Base-by-base conservation (phyloP, 1,140 invertebrate genomes). In the Euborellia annulipes region DNA sequence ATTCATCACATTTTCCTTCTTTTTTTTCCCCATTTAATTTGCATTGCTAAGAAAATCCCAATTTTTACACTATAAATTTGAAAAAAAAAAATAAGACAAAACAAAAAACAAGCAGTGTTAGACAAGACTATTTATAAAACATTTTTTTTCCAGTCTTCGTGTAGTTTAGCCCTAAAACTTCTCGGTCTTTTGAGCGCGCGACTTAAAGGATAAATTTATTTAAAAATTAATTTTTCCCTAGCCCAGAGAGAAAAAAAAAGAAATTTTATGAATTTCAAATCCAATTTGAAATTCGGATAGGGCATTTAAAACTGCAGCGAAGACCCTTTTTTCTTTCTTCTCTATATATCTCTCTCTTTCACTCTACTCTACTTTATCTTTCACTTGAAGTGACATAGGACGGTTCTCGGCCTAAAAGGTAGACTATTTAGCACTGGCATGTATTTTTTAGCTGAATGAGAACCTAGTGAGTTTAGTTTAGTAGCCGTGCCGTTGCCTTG, bases 261-360 rank as follows among this genome's bases (percentile, higher is more conserved):
- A n/a, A n/a, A n/a, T n/a, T n/a, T n/a, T n/a, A n/a, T n/a, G n/a
- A n/a, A n/a, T n/a, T n/a, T n/a, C n/a, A n/a, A n/a, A n/a, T n/a
- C n/a, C n/a, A n/a, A n/a, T 22, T 39, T 41, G 18, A 3, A 41
- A 23, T 41, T 19, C 18, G 22, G 22, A n/a, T 41, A 41, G 40
- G 40, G 22, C 3, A 41, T 41, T 41, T 18, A 21, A 41, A 41
- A 41, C n/a, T 41, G 19, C 23, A 52, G 53, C 46, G 42, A 48
- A 56, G 41, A 58, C 30, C 52, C 38, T 55, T 56, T 56, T 45
- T 43, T 45, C 22, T 52, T 42, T 44, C 9, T 52, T 41, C 50
- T 14, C 46, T 36, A 49, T 42, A 43, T 36, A 39, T 46, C 23
- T 52, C 39, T 37, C 47, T 18, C 37, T 43, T 38, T 47, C 43